Conservation (phyloP, 2,888 invertebrate genomes). For the Nephrotoma appendiculata region DNA sequence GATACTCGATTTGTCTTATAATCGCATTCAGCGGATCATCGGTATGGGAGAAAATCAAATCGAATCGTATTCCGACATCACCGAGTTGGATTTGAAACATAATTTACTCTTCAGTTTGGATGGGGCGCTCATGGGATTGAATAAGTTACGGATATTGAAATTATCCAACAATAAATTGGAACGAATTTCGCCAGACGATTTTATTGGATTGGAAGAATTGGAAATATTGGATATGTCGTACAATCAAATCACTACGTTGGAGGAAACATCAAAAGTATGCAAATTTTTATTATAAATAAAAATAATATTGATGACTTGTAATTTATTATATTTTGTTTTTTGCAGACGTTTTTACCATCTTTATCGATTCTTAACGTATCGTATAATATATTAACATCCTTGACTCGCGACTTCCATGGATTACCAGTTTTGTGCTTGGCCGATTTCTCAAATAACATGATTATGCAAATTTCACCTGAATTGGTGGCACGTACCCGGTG, state of each 20-base stretch:
- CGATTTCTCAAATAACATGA: constrained; percentile 63
- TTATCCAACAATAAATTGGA: constrained; percentile 61
- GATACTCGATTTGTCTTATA: constrained; percentile 60
- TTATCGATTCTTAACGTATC: constrained; percentile 63
- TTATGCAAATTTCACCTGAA: constrained; percentile 55
- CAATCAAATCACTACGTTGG: constrained; percentile 59
- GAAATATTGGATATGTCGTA: constrained; percentile 62
- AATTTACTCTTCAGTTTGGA: constrained; percentile 56
- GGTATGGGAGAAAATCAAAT: constrained; percentile 60
- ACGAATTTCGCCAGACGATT: constrained; percentile 59
- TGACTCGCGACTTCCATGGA: constrained; percentile 72
- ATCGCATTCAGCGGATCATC: constrained; percentile 50
- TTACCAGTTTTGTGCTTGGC: constrained; percentile 67
- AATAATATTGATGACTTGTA: not conserved
- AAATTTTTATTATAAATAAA: not conserved
- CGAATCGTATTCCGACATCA: constrained; percentile 57
- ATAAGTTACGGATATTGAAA: constrained; percentile 54
- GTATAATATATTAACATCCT: constrained; percentile 56
- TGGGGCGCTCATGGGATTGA: constrained; percentile 60
- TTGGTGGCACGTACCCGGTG: constrained; percentile 68
- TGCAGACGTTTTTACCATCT: constrained; percentile 62
- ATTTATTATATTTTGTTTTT: constrained; percentile 15
- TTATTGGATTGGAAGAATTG: constrained; percentile 61
- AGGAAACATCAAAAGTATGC: constrained; percentile 68
- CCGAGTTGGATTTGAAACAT: constrained; percentile 58